Conservation (phyloP, 2,797 vertebrate genomes). For the Phataginus tricuspis region DNA sequence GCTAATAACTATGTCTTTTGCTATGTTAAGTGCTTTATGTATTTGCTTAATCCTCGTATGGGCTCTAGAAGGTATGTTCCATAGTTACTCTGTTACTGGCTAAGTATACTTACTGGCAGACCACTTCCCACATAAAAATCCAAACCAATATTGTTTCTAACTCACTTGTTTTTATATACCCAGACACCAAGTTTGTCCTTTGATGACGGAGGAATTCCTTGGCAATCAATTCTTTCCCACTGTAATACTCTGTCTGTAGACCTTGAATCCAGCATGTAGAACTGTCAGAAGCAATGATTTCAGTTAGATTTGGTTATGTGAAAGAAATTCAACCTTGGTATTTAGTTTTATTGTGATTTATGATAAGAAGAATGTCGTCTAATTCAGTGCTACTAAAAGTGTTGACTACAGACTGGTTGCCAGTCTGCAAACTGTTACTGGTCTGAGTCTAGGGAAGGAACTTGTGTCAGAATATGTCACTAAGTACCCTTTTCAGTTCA, state of each 20-base stretch:
- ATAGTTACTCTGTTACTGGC: background rate
- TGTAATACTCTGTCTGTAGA: conserved; percentile 86
- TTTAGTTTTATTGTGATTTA: conserved; percentile 9
- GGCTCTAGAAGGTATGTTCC: background rate
- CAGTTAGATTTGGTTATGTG: conserved; percentile 51
- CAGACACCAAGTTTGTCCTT: conserved; percentile 99
- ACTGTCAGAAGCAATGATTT: conserved; percentile 85
- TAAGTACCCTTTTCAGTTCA: background rate
- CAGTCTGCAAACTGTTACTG: background rate
- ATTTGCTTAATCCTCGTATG: background rate
- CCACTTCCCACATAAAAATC: background rate
- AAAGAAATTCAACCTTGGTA: background rate
- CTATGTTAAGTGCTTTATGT: background rate
- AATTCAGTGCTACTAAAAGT: conserved; percentile 15
- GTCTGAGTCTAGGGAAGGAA: background rate
- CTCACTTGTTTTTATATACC: conserved; percentile 96
- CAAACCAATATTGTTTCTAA: background rate
- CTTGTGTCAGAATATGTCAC: background rate
- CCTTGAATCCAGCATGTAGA: conserved; percentile 94
- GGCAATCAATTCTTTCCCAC: conserved; percentile 96
- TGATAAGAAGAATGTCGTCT: background rate
- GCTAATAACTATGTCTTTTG: background rate
- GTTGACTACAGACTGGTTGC: background rate
- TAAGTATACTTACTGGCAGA: background rate
- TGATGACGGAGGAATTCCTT: conserved; percentile 93